Evolutionary conservation across 1,140 invertebrate species (phyloP).

Genomic region (Contarinia nasturtii): DNA sequence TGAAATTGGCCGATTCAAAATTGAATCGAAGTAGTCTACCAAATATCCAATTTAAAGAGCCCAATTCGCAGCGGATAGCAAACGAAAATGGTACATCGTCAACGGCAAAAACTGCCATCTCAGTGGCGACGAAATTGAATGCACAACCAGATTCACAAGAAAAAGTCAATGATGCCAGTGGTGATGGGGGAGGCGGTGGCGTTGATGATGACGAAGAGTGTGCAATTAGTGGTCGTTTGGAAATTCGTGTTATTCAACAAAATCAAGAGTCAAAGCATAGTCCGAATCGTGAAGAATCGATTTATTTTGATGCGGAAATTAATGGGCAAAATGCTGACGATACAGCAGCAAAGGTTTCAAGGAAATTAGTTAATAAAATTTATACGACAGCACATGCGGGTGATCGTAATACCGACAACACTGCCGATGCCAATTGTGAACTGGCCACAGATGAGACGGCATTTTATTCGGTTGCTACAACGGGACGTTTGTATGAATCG

Average conservation of each 20-base stretch:
- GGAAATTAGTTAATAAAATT: slow-evolving; percentile 10
- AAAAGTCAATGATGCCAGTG: neutral
- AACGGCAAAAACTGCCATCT: neutral
- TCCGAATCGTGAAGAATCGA: slow-evolving; percentile 15
- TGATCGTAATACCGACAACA: neutral
- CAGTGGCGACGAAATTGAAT: neutral
- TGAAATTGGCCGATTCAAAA: neutral
- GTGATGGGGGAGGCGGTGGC: slow-evolving; percentile 3
- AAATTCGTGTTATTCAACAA: slow-evolving; percentile 54
- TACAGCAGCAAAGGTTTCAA: slow-evolving; percentile 17
- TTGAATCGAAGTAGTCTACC: slow-evolving; percentile 12
- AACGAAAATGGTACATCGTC: neutral
- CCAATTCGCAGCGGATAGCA: neutral
- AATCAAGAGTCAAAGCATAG: slow-evolving; percentile 11
- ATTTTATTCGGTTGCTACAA: too few relatives aligned
- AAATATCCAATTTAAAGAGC: slow-evolving; percentile 9
- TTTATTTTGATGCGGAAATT: slow-evolving; percentile 18
- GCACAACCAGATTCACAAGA: neutral
- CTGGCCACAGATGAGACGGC: too few relatives aligned
- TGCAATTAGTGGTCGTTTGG: slow-evolving; percentile 54
- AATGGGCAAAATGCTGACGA: slow-evolving; percentile 3
- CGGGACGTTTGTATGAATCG: too few relatives aligned
- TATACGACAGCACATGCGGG: slow-evolving; percentile 2
- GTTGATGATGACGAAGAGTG: slow-evolving; percentile 26
- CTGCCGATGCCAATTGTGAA: neutral